Base-by-base conservation (phyloP, 2,113 vertebrate species). In the Sapayoa aenigma region DNA sequence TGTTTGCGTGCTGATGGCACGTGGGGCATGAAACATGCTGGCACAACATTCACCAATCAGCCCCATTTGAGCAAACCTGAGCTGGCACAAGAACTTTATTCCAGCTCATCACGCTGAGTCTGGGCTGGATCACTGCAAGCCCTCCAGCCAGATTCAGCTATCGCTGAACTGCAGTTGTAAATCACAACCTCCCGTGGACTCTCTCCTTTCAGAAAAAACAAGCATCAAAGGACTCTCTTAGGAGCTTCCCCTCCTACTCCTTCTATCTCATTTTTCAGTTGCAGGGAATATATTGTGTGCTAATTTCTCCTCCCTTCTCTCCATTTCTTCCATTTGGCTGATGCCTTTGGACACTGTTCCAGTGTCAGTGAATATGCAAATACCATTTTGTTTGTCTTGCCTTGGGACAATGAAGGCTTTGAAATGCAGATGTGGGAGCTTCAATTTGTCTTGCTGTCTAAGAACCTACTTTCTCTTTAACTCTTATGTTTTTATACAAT, bases 381-480 rank as follows among this genome's bases (percentile, higher is more conserved):
- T 95, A 12, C n/a, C 37, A 12, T 49, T 91, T 96, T 90, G 44
- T 93, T 93, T 94, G 58, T 63, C 87, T 95, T 94, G 87, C 92
- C 95, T 76, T 95, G 84, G 94, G 95, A 93, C 87, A 91, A 37
- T 22, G 12, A 93, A 85, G 44, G 52, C 90, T 96, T 96, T 94
- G 96, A 96, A 96, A 91, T 96, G 95, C 33, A 96, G 84, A 96
- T 95, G 66, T 31, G 18, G 53, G 22, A 91, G 92, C 66, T 85
- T 78, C 92, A 89, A 78, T 93, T 93, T 85, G 49, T 72, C 84
- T 94, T 95, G 81, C 82, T 75, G 27, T 55, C 67, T 91, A 63
- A 93, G 69, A 78, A 69, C 52, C 55, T 60, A 59, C 90, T 96
- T 91, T 93, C 91, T 72, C 92, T 89, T 65, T 56, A 89, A 60